Evolutionary conservation across 23 tunicate genomes (phyloP).

Genomic region (Styela plicata): DNA sequence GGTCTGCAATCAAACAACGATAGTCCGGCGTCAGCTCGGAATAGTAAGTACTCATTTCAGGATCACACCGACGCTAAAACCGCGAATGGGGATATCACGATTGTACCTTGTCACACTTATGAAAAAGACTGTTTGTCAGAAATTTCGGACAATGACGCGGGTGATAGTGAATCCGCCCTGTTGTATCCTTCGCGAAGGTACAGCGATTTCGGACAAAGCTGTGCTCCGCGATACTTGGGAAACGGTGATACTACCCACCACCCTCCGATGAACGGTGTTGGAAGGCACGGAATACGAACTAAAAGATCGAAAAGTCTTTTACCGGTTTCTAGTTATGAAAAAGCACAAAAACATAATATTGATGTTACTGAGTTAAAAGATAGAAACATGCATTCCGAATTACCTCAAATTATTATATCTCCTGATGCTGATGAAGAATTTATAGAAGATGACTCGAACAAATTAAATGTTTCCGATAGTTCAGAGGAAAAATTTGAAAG

Average conservation of each 20-base stretch:
- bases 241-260: background rate
- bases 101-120: background rate
- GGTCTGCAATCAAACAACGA: background rate
- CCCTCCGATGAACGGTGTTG: background rate
- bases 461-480: too few relatives aligned
- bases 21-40: background rate
- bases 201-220: background rate
- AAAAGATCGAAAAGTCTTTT: conserved; percentile 11
- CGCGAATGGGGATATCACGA: background rate
- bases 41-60: background rate
- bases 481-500: too few relatives aligned
- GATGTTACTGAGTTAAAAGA: background rate
- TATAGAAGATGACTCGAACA: background rate
- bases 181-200: conserved; percentile 1
- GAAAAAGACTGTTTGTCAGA: background rate
- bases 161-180: background rate
- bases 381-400: background rate
- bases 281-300: background rate
- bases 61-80: background rate
- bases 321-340: background rate
- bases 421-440: background rate
- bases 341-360: too few relatives aligned
- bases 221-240: background rate
- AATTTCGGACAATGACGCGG: background rate
- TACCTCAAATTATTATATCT: background rate